Evolutionary conservation across 2,797 vertebrate species (phyloP), one percentile per base, ranked within the genome.

Genomic region (Psittacula echo): DNA sequence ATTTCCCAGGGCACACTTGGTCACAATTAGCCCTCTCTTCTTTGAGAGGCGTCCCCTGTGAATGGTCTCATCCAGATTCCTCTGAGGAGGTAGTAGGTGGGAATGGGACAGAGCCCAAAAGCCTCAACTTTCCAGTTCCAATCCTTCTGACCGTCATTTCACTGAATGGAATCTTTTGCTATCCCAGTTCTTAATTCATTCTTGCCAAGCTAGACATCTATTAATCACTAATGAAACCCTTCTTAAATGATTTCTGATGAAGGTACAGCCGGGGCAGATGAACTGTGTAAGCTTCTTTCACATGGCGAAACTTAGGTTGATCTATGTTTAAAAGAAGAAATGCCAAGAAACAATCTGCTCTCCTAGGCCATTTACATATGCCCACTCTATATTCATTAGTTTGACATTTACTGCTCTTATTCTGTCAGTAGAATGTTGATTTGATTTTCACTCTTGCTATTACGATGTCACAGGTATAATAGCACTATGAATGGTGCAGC

Each of bases 321-420:
- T 68, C 17, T 54, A 5, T 34, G 21, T 47, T 82, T 64, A 66
- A 85, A 90, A 87, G 26, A 37, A 89, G 42, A 68, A 93, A 65
- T 9, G 23, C 53, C 68, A 68, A 71, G 75, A 90, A 89, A 5
- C 5, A 37, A 34, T 87, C 56, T 80, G 23, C 67, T 87, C 41
- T 85, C 37, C 80, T 48, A 30, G 51, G n/a, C 44, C 20, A 70
- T 95, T 95, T 95, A 86, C 71, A 93, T 95, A 74, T 93, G 24
- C 70, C 51, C 74, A 87, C 80, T 97, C 85, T 60, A 21, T 81
- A 76, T 89, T 90, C 60, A 74, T 85, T 94, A 92, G 29, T 79
- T 91, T 93, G 90, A 96, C 79, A 84, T 86, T 91, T 64, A 84
- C 80, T 94, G 56, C 47, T 93, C 56, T 88, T 88, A 66, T 64